Percentiles rank a stretch among this genome's conserved stretches.
Evolutionary conservation across 2,113 vertebrate species (phyloP).

Genomic region (Chaenocephalus aceratus): DNA sequence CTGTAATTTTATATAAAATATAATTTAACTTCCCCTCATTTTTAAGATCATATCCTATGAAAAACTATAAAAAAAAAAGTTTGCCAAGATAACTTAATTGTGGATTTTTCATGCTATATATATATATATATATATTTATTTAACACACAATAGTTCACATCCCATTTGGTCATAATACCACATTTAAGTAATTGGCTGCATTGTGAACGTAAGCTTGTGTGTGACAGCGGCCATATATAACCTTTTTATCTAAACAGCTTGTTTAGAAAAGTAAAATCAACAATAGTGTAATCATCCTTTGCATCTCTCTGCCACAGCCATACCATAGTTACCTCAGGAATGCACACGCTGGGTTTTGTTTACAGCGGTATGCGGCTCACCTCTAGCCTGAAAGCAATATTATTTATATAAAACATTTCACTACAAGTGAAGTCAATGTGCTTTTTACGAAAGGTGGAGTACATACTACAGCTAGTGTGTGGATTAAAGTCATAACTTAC

Average conservation of each 20-base stretch:
- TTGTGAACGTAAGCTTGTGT: neutral
- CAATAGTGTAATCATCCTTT: neutral
- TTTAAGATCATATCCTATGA: too few species aligned
- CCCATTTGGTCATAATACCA: neutral
- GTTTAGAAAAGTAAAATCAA: conserved; percentile 7
- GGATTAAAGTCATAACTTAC: neutral
- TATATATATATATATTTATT: too few species aligned
- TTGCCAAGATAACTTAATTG: too few species aligned
- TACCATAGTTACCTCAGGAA: conserved; percentile 41
- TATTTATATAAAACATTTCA: conserved; percentile 29
- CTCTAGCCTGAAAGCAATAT: conserved; percentile 6
- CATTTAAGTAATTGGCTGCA: neutral
- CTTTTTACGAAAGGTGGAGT: neutral
- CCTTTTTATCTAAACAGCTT: conserved; percentile 16
- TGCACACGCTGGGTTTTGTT: conserved; percentile 28
- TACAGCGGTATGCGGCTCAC: conserved; percentile 21
- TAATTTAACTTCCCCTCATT: too few species aligned
- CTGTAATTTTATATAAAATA: too few species aligned
- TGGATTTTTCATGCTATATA: too few species aligned
- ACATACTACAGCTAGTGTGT: neutral
- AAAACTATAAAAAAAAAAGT: too few species aligned
- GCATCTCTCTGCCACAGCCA: conserved; percentile 3
- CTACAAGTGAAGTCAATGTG: neutral
- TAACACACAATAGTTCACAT: neutral
- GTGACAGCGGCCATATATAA: neutral